A percentile compares a stretch with the other conserved stretches of the same genome.
phyloP scores from a whole-genome alignment of 2,888 invertebrate genomes.

The Chrysolina haemoptera region DNA sequence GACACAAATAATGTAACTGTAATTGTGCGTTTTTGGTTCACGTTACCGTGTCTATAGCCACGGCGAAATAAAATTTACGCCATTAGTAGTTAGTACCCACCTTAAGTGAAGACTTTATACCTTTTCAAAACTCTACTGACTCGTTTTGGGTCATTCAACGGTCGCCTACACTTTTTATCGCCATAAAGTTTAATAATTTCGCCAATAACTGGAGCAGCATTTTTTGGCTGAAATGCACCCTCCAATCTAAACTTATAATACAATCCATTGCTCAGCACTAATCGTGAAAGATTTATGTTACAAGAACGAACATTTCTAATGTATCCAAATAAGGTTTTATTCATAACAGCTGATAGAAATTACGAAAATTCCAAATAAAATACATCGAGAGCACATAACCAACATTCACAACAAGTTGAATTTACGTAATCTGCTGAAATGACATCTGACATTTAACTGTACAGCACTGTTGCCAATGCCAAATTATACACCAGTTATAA shows the following conservation, averaged over 20 bases:
- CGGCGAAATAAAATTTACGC: neutral
- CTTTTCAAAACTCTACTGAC: constrained; percentile 40
- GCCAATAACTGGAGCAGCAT: neutral
- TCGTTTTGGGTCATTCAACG: constrained; percentile 33
- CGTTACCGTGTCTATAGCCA: neutral
- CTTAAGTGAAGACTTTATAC: constrained; percentile 21
- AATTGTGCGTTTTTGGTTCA: neutral
- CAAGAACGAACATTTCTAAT: constrained; percentile 19
- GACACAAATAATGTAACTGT: neutral
- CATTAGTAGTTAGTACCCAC: neutral
- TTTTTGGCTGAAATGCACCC: constrained; percentile 17
- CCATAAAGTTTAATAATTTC: neutral
- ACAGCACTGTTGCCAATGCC: too few species aligned
- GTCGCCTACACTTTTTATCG: constrained; percentile 1
- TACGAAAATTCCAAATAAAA: neutral
- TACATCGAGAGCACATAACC: neutral
- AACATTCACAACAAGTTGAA: neutral
- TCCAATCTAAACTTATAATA: constrained; percentile 49
- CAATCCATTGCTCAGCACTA: constrained; percentile 27
- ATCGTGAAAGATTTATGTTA: constrained; percentile 29
- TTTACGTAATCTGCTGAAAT: neutral
- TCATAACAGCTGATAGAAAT: constrained; percentile 37
- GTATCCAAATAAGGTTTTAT: constrained; percentile 30
- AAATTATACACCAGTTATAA: too few species aligned
- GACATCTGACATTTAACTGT: neutral